Percentiles rank a stretch among this genome's conserved stretches.
These are phyloP conservation scores for Gastracanthus pulcherrimus DNA, from an alignment of 2,888 invertebrate genomes.

Conservation along the genomic window DNA sequence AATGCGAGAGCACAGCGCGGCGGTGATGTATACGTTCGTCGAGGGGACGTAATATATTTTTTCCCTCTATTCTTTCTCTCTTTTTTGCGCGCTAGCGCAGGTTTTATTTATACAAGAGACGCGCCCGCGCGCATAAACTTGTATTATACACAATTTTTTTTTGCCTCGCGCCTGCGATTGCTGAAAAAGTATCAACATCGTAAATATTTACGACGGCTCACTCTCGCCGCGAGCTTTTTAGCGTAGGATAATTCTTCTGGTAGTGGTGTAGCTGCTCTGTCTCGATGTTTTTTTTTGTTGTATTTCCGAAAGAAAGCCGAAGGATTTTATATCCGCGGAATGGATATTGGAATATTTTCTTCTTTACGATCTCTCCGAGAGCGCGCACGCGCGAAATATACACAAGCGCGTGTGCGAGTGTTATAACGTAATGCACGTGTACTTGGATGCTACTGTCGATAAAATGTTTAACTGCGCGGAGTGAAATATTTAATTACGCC, in stretches of 20 bases:
- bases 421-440: too few relatives aligned
- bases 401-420: too few relatives aligned
- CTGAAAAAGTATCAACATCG: background rate
- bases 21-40: background rate
- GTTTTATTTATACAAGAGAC: background rate
- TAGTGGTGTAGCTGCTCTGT: too few relatives aligned
- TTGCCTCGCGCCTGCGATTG: too few relatives aligned
- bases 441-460: too few relatives aligned
- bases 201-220: conserved; percentile 38
- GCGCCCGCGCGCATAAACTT: background rate
- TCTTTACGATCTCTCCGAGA: conserved; percentile 20
- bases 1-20: background rate
- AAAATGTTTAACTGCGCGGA: conserved; percentile 17
- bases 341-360: too few relatives aligned
- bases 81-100: background rate
- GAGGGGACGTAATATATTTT: background rate
- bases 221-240: background rate
- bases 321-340: too few relatives aligned
- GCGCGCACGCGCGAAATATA: too few relatives aligned
- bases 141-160: background rate
- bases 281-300: too few relatives aligned
- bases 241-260: background rate
- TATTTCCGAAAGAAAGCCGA: too few relatives aligned
- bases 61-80: background rate
- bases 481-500: conserved; percentile 32